phyloP scores from a whole-genome alignment of 2,888 invertebrate species.

The Troides helena region DNA sequence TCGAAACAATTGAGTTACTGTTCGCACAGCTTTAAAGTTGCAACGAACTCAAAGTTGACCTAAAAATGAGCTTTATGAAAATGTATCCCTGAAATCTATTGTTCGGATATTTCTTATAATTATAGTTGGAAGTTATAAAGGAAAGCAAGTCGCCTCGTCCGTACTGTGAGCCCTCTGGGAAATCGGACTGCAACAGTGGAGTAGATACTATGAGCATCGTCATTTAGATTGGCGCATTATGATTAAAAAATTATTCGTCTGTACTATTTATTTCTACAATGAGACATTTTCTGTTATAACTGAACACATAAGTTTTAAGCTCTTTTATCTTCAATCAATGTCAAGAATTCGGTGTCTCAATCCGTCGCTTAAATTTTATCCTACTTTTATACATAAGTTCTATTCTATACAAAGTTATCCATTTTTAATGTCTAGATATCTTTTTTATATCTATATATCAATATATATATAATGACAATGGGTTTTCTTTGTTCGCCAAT shows the following conservation, averaged over 20 bases:
- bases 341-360: no score
- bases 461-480: no score
- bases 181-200: not conserved
- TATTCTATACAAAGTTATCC: no score
- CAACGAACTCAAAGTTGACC: conserved; percentile 11
- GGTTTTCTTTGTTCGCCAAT: no score
- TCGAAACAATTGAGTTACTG: conserved; percentile 15
- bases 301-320: no score
- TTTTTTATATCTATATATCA: no score
- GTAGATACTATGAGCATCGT: not conserved
- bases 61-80: conserved; percentile 12
- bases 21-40: conserved; percentile 19
- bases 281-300: no score
- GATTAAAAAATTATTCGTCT: not conserved
- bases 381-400: no score
- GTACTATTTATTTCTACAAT: not conserved
- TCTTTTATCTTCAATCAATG: no score
- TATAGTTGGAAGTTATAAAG: not conserved
- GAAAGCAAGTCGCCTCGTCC: not conserved
- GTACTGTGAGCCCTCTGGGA: not conserved
- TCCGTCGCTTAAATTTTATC: no score
- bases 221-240: not conserved
- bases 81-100: conserved; percentile 10
- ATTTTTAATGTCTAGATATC: no score
- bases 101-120: conserved; percentile 4